phyloP scores from a whole-genome alignment of 2,797 vertebrate species.

The Mus spretus region DNA sequence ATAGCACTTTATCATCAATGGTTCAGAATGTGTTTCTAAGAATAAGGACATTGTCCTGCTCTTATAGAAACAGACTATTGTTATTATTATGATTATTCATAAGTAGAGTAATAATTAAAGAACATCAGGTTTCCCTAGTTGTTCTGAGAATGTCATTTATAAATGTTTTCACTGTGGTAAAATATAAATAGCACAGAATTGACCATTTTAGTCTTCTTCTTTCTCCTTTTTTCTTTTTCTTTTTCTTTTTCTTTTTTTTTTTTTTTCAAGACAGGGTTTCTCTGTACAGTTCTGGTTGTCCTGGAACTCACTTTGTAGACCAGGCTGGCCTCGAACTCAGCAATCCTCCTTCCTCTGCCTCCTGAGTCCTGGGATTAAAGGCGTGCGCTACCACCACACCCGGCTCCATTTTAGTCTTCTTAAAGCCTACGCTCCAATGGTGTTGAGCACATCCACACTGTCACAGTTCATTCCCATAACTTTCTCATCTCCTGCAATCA shows the following conservation, averaged over 20 bases:
- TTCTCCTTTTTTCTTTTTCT: too few relatives aligned
- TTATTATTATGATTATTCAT: background rate
- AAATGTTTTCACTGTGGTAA: background rate
- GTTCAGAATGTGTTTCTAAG: background rate
- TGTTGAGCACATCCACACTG: background rate
- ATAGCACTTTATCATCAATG: background rate
- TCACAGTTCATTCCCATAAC: background rate
- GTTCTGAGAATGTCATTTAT: slow-evolving; percentile 6
- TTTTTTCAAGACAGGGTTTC: too few relatives aligned
- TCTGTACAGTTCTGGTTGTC: too few relatives aligned
- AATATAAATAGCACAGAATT: slow-evolving; percentile 8
- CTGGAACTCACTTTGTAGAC: too few relatives aligned
- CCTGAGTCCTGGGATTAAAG: too few relatives aligned
- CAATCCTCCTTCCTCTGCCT: too few relatives aligned
- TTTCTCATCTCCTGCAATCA: background rate
- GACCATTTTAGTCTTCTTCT: background rate
- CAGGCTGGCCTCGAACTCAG: too few relatives aligned
- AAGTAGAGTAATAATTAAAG: slow-evolving; percentile 40
- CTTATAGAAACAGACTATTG: background rate
- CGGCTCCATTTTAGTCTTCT: background rate
- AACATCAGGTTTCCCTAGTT: background rate
- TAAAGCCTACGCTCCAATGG: background rate
- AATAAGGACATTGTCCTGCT: slow-evolving; percentile 4
- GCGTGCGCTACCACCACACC: too few relatives aligned
- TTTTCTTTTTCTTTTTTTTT: too few relatives aligned